Conservation (phyloP, 2,888 invertebrate species). For the Tetheella fluctuosa region DNA sequence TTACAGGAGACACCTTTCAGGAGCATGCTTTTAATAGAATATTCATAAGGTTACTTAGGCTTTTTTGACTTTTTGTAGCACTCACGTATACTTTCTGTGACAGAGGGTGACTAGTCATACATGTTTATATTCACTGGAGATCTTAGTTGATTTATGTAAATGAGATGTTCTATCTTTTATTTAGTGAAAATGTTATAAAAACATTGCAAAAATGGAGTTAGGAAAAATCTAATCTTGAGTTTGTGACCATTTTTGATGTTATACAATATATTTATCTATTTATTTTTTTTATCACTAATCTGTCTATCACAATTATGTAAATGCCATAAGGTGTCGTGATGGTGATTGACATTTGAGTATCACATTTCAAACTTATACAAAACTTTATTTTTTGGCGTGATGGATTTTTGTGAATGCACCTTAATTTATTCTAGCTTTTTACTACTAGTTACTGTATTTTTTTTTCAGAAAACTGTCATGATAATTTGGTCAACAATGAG, state of each 20-base stretch:
- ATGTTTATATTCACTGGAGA: conserved; percentile 10
- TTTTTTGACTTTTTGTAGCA: conserved; percentile 10
- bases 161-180: neutral
- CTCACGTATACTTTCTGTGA: conserved; percentile 9
- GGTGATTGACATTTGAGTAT: too few relatives aligned
- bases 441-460: neutral
- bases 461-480: neutral
- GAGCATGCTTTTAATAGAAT: conserved; percentile 14
- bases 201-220: neutral
- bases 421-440: too few relatives aligned
- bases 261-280: too few relatives aligned
- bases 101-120: conserved; percentile 1
- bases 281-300: too few relatives aligned
- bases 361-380: too few relatives aligned
- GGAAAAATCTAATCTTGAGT: neutral
- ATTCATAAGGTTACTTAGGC: conserved; percentile 11
- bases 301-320: neutral
- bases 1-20: conserved; percentile 9
- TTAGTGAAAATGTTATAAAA: neutral
- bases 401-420: too few relatives aligned
- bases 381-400: too few relatives aligned
- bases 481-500: neutral
- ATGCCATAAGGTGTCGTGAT: too few relatives aligned
- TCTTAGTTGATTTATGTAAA: conserved; percentile 2
- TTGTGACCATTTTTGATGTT: neutral